phyloP scores from a whole-genome alignment of 2,888 invertebrate genomes.

The Pollenia griseotomentosa region DNA sequence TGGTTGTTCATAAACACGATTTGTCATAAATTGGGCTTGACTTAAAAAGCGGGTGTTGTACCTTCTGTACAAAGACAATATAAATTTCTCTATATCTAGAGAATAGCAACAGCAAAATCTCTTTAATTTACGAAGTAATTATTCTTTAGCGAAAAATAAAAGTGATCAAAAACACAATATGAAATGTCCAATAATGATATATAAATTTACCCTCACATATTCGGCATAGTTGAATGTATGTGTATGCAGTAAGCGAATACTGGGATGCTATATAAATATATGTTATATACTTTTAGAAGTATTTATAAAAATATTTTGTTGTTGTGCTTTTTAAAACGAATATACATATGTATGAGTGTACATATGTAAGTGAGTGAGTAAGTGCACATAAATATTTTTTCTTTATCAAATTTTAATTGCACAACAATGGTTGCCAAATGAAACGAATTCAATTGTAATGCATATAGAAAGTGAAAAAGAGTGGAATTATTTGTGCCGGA shows the following conservation, averaged over 20 bases:
- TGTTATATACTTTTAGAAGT: not conserved
- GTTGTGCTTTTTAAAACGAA: not conserved
- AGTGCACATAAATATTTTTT: slow-evolving; percentile 16
- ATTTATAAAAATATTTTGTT: slow-evolving; percentile 20
- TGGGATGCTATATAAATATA: not conserved
- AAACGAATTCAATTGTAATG: slow-evolving; percentile 69
- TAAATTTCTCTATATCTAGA: too few relatives aligned
- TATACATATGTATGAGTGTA: not conserved
- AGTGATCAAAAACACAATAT: not conserved
- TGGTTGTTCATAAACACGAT: too few relatives aligned
- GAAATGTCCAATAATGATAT: slow-evolving; percentile 3
- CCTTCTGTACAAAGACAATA: too few relatives aligned
- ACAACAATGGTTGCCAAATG: slow-evolving; percentile 71
- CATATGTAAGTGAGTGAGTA: too few relatives aligned
- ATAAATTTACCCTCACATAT: slow-evolving; percentile 3
- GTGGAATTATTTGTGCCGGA: slow-evolving; percentile 38
- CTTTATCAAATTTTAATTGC: slow-evolving; percentile 68
- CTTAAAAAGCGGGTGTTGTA: too few relatives aligned
- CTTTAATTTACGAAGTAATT: too few relatives aligned
- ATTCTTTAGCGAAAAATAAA: too few relatives aligned
- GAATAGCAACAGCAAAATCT: too few relatives aligned
- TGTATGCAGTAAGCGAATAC: not conserved
- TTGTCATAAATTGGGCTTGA: too few relatives aligned
- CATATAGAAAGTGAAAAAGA: slow-evolving; percentile 52
- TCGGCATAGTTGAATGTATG: not conserved